Percentiles rank a stretch among this genome's conserved stretches.
phyloP scores from a whole-genome alignment of 2,113 vertebrate species.

The Macrotus californicus region DNA sequence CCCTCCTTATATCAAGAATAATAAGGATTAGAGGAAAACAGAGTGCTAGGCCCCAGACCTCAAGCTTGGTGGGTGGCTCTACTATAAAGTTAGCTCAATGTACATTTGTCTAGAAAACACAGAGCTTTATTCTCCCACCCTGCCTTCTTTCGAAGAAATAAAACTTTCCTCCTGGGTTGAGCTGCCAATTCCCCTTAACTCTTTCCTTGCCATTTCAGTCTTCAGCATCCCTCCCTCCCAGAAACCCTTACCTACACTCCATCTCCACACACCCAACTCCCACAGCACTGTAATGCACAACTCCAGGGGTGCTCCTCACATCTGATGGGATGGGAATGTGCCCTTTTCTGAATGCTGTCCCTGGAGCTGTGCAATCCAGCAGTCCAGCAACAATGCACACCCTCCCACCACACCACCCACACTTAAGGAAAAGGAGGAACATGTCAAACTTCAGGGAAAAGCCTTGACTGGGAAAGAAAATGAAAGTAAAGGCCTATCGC shows the following conservation, averaged over 20 bases:
- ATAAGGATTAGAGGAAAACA: background rate
- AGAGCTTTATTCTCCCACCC: background rate
- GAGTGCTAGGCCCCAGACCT: background rate
- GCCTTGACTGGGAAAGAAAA: background rate
- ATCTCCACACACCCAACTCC: background rate
- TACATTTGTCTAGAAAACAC: constrained; percentile 2
- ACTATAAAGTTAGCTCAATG: background rate
- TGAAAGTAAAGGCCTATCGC: background rate
- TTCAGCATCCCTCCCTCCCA: background rate
- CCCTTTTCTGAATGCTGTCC: background rate
- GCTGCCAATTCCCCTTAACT: background rate
- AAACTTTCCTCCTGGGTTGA: background rate
- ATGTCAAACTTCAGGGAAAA: background rate
- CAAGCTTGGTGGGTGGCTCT: background rate
- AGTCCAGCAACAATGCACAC: background rate
- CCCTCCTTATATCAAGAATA: background rate
- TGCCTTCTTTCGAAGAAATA: background rate
- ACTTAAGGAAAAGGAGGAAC: background rate
- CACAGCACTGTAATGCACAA: accelerated
- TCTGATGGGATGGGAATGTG: accelerated
- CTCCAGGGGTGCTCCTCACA: background rate
- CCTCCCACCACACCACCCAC: background rate
- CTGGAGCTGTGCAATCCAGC: background rate
- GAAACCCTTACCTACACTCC: background rate
- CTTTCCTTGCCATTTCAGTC: background rate